Evolutionary conservation across 2,113 vertebrate genomes (phyloP).

Genomic region (Chaenogobius annularis): DNA sequence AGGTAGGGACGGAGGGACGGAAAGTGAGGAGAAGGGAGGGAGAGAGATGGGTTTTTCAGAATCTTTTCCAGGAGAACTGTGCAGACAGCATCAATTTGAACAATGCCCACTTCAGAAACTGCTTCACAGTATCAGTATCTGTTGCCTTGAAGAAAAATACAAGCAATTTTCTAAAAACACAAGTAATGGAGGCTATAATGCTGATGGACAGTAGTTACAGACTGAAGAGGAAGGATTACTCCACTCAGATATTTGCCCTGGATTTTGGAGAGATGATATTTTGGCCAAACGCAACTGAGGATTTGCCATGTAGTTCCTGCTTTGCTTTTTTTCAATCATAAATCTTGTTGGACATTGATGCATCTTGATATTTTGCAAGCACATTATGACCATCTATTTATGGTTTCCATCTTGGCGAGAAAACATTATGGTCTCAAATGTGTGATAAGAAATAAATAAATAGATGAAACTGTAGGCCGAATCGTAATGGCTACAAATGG

Average conservation of each 20-base stretch:
- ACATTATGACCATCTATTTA: background rate
- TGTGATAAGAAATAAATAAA: background rate
- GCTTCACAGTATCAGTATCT: slow-evolving; percentile 28
- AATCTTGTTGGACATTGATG: background rate
- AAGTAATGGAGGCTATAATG: slow-evolving; percentile 9
- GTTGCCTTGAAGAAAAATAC: slow-evolving; percentile 10
- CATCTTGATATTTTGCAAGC: too few relatives aligned
- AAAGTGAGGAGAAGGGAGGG: background rate
- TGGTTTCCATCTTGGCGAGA: background rate
- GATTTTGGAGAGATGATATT: background rate
- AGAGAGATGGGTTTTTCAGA: slow-evolving; percentile 15
- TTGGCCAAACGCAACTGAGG: background rate
- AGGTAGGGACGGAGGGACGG: background rate
- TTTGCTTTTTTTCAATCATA: background rate
- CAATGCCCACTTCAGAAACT: slow-evolving; percentile 16
- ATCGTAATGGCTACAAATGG: background rate
- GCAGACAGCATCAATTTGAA: slow-evolving; percentile 40
- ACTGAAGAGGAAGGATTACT: slow-evolving; percentile 17
- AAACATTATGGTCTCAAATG: background rate
- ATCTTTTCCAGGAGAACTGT: slow-evolving; percentile 23
- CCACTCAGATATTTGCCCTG: slow-evolving; percentile 10
- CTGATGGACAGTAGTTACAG: slow-evolving; percentile 25
- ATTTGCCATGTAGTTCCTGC: background rate
- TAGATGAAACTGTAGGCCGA: background rate
- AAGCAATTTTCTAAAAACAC: slow-evolving; percentile 30